phyloP scores from a whole-genome alignment of 1,140 invertebrate genomes.

The Listronotus bonariensis region DNA sequence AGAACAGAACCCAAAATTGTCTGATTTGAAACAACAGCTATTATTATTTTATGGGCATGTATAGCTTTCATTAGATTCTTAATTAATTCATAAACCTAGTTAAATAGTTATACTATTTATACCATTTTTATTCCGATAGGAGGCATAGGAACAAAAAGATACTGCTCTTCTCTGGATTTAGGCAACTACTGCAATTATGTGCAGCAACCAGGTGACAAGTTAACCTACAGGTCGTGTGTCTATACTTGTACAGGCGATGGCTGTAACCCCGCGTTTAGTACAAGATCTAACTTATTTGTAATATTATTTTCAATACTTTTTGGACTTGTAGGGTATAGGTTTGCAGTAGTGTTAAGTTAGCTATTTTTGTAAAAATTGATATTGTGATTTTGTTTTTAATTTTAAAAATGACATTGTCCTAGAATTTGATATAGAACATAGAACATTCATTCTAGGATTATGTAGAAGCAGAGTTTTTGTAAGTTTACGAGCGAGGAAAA shows the following conservation, averaged over 20 bases:
- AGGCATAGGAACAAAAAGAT: slow-evolving; percentile 90
- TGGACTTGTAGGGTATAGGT: no score
- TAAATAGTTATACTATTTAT: neutral
- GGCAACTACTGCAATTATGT: slow-evolving; percentile 95
- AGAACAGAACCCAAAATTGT: no score
- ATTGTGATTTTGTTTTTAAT: no score
- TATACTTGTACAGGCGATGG: slow-evolving; percentile 87
- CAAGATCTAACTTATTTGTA: slow-evolving; percentile 20
- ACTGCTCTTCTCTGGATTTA: slow-evolving; percentile 87
- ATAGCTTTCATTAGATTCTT: neutral
- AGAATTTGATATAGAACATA: no score
- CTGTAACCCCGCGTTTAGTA: slow-evolving; percentile 71
- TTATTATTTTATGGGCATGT: neutral
- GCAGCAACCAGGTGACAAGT: slow-evolving; percentile 80
- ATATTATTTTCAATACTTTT: neutral
- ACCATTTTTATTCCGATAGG: slow-evolving; percentile 61
- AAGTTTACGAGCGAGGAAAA: no score
- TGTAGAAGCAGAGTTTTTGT: no score
- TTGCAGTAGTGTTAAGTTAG: no score
- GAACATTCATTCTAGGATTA: no score
- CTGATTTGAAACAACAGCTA: no score
- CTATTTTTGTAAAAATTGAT: no score
- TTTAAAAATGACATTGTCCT: no score
- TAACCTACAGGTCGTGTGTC: slow-evolving; percentile 87
- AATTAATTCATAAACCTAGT: neutral